Evolutionary conservation across 2,888 invertebrate species (phyloP).

Genomic region (Rhingia campestris): DNA sequence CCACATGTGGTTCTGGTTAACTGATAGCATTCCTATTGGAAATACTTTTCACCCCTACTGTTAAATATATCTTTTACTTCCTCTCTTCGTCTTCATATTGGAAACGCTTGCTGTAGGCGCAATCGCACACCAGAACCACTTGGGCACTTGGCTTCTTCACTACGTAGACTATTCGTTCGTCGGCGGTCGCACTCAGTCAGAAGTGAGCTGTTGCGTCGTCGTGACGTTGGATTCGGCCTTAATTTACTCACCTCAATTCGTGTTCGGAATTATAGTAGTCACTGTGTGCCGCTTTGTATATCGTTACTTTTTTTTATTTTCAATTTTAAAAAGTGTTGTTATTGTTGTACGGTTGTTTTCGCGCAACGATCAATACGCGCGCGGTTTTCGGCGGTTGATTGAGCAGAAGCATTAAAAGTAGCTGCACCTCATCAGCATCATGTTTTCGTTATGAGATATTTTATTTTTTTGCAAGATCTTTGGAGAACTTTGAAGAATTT

Average conservation of each 20-base stretch:
- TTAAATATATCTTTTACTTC: conserved; percentile 54
- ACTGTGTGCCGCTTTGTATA: conserved; percentile 30
- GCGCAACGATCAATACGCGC: conserved; percentile 46
- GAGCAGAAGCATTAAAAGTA: conserved; percentile 20
- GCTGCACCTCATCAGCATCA: conserved; percentile 51
- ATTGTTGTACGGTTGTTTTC: conserved; percentile 56
- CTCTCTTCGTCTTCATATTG: conserved; percentile 44
- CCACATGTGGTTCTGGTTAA: background rate
- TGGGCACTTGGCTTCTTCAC: conserved; percentile 65
- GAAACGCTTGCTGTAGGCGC: conserved; percentile 69
- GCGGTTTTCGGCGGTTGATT: conserved; percentile 53
- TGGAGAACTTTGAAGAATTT: conserved; percentile 51
- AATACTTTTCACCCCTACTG: conserved; percentile 55
- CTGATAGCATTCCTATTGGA: background rate
- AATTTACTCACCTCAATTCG: conserved; percentile 42
- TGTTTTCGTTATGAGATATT: conserved; percentile 48
- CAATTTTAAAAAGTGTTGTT: background rate
- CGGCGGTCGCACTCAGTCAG: conserved; percentile 61
- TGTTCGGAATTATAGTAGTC: conserved; percentile 26
- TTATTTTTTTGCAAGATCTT: conserved; percentile 44
- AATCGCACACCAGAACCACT: conserved; percentile 68
- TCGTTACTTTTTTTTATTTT: conserved; percentile 29
- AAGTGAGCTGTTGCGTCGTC: conserved; percentile 67
- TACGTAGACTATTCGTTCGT: conserved; percentile 59
- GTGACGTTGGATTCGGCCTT: conserved; percentile 49